Base-by-base conservation (phyloP, 2,888 invertebrate species). In the Machimus atricapillus region DNA sequence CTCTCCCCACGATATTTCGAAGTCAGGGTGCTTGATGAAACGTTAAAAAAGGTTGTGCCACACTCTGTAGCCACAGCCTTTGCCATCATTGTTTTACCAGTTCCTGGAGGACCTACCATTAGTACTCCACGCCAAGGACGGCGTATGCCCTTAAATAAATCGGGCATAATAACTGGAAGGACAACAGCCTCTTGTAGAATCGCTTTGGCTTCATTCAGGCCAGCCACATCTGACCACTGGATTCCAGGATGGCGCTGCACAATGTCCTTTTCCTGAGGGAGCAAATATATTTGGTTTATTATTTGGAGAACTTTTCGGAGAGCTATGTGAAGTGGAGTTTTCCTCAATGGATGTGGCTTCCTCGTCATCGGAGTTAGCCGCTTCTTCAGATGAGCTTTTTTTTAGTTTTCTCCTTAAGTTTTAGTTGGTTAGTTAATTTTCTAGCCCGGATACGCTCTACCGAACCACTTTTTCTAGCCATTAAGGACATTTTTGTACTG, bases 61-160 rank as follows among this genome's bases (percentile, higher is more conserved):
- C 97, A 97, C 92, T 98, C 97, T 0, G 97, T 97, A 27, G 97
- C 97, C 16, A 97, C 97, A 0, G 97, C 97, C 90, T 97, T 95
- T 1, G 97, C 97, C 88, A 97, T 93, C 93, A 97, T 93, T 0
- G 97, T 97, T 92, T 97, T 97, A 0, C 97, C 96, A 0, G 96
- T 96, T 52, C 96, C 96, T 0, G 96, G 95, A 0, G 94, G 92
- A 14, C 92, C 92, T 3, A 92, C 92, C 92, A 92, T 92, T 16
- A 92, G 87, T 0, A 92, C 92, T 37, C 92, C 92, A 0, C 92
- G 91, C 97, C 97, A 97, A 0, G 97, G 97, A 88, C 97, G 93
- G 52, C 97, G 94, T 88, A 97, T 97, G 46, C 96, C n/a, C n/a
- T n/a, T n/a, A n/a, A n/a, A n/a, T n/a, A n/a, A n/a, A n/a, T n/a